Evolutionary conservation across 2,113 vertebrate genomes (phyloP), one percentile per base, ranked within the genome.

Genomic region (Thalassarche chlororhynchos): DNA sequence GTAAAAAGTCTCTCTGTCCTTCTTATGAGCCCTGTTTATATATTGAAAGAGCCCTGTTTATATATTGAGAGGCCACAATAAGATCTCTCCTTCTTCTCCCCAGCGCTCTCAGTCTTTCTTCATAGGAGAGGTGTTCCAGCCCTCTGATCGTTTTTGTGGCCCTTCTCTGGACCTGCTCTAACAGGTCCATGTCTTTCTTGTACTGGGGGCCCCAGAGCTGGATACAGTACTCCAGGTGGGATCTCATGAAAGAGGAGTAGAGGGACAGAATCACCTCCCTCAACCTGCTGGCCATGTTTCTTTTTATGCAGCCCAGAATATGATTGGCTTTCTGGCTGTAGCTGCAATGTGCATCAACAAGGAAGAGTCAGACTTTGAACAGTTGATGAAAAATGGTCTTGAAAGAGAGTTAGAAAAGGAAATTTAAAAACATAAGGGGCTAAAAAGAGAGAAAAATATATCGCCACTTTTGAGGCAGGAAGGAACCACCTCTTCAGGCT

Each of bases 281-380:
- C 2, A 1, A 29, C 24, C 7, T 82, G 7, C 20, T 58, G 32
- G 24, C 5, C 17, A 28, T 3, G 5, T 2, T 38, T 7, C 29
- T n/a, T 49, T 69, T 78, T 8, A 69, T 18, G 5, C 20, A n/a
- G 15, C 12, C 46, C 31, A 47, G 38, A 31, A 46, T 29, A 38
- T 1, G 1, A 4, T 6, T 52, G 15, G 17, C 4, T 64, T 69
- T 82, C 65, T 74, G 38, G 6, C 19, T 64, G 14, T 24, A 68
- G 15, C 8, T 36, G 21, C 10, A 76, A 49, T 10, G 8, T 55
- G 5, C 57, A 44, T 52, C 31, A 58, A 25, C 6, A 54, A 26
- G 42, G 14, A 42, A 85, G 17, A 78, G 13, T 61, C 4, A 64
- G 31, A 7, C 7, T 47, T 49, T 16, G 17, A 86, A 54, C 2